Base-by-base conservation (phyloP, 2,797 vertebrate species). In the Crax fasciolata region DNA sequence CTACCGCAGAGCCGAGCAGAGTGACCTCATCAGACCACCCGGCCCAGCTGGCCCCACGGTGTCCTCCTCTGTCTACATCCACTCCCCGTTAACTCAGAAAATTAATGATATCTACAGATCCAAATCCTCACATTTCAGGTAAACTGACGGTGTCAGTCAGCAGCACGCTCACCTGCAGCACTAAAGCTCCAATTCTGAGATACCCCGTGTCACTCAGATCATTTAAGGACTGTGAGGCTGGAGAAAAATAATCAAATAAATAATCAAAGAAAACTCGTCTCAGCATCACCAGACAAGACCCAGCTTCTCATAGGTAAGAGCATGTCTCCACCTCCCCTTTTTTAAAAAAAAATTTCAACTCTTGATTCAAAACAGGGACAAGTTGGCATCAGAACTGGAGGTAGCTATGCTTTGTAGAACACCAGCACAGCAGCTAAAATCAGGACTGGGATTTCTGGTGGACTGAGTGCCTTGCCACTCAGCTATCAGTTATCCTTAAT, bases 1-100 rank as follows among this genome's bases (percentile, higher is more conserved):
- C 35, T 35, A 35, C 6, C 35, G 35, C 35, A 35, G 35, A 35
- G 35, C 35, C 35, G 35, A 35, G 35, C 35, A 35, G 35, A 35
- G 35, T 35, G 0, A 23, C 0, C 0, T 11, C 4, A 67, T 1
- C 59, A 11, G 16, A 28, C n/a, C 3, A 72, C 12, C 39, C 61
- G 32, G 2, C 39, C 18, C 41, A 13, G 23, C 13, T 11, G 27
- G 39, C 19, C 39, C 23, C 2, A 1, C 12, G 13, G 17, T 1
- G 7, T 13, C 4, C 44, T 44, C 59, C 27, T 14, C 55, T 20
- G 2, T 28, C 74, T 11, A 9, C 12, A 73, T 8, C 21, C 43
- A 24, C 59, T 25, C 20, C 11, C 27, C 11, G 2, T 20, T 72
- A 30, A 70, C 24, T 27, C 24, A 49, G 43, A 82, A 65, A 68